A percentile compares a stretch with the other conserved stretches of the same genome.
Conservation (phyloP, 2,888 invertebrate species). For the Luffia ferchaultella region DNA sequence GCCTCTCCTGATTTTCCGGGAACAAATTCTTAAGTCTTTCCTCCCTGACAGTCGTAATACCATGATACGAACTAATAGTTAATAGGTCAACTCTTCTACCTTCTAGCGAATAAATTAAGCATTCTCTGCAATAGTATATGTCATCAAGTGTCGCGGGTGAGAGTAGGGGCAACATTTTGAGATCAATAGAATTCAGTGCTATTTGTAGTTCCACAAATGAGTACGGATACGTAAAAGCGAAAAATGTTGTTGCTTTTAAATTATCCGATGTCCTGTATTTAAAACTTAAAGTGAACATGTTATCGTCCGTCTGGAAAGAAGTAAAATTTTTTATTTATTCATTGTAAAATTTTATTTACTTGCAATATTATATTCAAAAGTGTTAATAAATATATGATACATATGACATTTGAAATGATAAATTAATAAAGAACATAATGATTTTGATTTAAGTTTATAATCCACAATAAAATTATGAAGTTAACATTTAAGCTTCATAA, state of each 20-base stretch:
- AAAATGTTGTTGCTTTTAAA: slow-evolving; percentile 76
- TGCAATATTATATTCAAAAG: not conserved
- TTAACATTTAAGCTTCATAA: too few relatives aligned
- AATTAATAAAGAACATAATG: too few relatives aligned
- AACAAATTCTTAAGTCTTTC: slow-evolving; percentile 76
- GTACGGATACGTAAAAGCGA: slow-evolving; percentile 92
- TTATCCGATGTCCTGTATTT: slow-evolving; percentile 76
- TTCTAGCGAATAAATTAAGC: slow-evolving; percentile 81
- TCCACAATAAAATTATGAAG: too few relatives aligned
- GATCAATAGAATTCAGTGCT: slow-evolving; percentile 73
- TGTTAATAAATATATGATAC: too few relatives aligned
- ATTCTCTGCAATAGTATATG: slow-evolving; percentile 86
- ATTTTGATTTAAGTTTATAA: too few relatives aligned
- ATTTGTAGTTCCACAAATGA: slow-evolving; percentile 84
- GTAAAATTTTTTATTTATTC: not conserved
- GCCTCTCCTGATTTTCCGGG: slow-evolving; percentile 73
- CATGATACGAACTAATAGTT: slow-evolving; percentile 84
- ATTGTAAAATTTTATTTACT: not conserved
- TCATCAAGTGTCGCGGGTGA: slow-evolving; percentile 61
- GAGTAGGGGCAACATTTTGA: slow-evolving; percentile 56
- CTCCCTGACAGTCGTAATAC: slow-evolving; percentile 76
- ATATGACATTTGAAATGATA: too few relatives aligned
- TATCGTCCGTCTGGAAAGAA: slow-evolving; percentile 70
- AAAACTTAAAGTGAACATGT: slow-evolving; percentile 79
- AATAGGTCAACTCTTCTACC: slow-evolving; percentile 79